phyloP scores from a whole-genome alignment of 1,140 invertebrate genomes.

The Batillaria attramentaria region DNA sequence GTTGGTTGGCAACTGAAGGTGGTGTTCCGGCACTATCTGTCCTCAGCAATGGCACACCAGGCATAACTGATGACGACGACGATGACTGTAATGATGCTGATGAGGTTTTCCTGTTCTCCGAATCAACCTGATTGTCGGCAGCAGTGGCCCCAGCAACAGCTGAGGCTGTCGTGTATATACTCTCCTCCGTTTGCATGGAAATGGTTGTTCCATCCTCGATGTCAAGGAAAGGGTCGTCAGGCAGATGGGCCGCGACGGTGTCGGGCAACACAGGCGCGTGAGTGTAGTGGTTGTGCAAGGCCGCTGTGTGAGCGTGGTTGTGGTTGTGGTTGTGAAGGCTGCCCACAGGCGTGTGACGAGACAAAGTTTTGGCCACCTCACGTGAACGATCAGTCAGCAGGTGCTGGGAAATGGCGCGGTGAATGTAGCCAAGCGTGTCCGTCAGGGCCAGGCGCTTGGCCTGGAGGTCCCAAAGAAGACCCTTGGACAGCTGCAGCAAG shows the following conservation, averaged over 20 bases:
- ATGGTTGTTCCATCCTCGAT: not conserved
- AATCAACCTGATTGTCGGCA: slow-evolving; percentile 1
- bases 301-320: not conserved
- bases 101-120: not conserved
- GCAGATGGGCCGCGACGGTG: slow-evolving; percentile 24
- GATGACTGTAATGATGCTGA: slow-evolving; percentile 7
- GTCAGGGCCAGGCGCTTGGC: slow-evolving; percentile 62
- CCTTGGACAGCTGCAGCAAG: slow-evolving; percentile 54
- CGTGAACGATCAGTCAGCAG: slow-evolving; percentile 55
- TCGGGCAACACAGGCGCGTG: slow-evolving; percentile 8
- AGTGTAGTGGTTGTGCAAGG: not conserved
- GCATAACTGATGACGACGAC: not conserved
- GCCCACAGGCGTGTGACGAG: not conserved
- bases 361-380: slow-evolving; percentile 5
- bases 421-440: slow-evolving; percentile 64
- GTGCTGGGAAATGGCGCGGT: slow-evolving; percentile 65
- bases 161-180: not conserved
- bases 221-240: slow-evolving; percentile 16
- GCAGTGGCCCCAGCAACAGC: no score
- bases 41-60: not conserved
- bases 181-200: no score
- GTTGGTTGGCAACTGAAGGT: not conserved
- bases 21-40: not conserved
- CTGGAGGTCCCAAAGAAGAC: slow-evolving; percentile 64
- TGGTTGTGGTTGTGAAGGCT: not conserved